Percentiles rank a stretch among this genome's conserved stretches.
These are phyloP conservation scores for Drosophila parvula DNA, from an alignment of 1,140 invertebrate genomes.

Conservation along the genomic window DNA sequence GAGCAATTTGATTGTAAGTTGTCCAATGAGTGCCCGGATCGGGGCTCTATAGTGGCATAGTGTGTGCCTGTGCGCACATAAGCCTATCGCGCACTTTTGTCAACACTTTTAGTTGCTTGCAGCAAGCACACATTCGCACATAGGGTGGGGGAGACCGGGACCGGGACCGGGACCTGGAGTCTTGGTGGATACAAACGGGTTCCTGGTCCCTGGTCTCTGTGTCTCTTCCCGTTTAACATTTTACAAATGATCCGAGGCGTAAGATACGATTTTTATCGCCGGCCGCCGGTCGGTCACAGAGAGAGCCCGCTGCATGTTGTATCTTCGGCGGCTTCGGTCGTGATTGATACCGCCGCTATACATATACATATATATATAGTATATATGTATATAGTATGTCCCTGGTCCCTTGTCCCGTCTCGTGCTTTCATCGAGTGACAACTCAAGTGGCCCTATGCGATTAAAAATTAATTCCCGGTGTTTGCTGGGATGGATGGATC, in stretches of 20 bases:
- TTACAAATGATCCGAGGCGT: slow-evolving; percentile 75
- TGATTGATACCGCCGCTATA: slow-evolving; percentile 57
- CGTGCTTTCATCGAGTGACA: slow-evolving; percentile 60
- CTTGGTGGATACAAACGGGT: slow-evolving; percentile 66
- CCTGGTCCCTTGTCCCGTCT: slow-evolving; percentile 10
- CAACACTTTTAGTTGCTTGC: slow-evolving; percentile 74
- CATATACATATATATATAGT: slow-evolving; percentile 10
- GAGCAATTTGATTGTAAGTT: slow-evolving; percentile 71
- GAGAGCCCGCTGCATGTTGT: slow-evolving; percentile 25
- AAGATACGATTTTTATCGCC: slow-evolving; percentile 76
- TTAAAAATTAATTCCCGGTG: slow-evolving; percentile 80
- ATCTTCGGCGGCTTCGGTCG: slow-evolving; percentile 17
- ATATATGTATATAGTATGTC: slow-evolving; percentile 22
- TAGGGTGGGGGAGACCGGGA: slow-evolving; percentile 18
- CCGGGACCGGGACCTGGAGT: neutral
- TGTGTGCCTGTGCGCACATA: slow-evolving; percentile 38
- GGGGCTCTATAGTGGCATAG: slow-evolving; percentile 50
- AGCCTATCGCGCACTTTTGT: slow-evolving; percentile 80
- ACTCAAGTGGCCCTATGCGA: slow-evolving; percentile 78
- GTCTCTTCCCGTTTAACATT: slow-evolving; percentile 62
- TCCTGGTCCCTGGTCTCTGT: slow-evolving; percentile 54
- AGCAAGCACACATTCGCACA: slow-evolving; percentile 37
- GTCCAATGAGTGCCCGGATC: slow-evolving; percentile 58
- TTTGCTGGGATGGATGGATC: slow-evolving; percentile 45
- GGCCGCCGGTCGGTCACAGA: slow-evolving; percentile 38